Evolutionary conservation across 2,113 vertebrate species (phyloP).

Genomic region (Telmatochromis sp.): DNA sequence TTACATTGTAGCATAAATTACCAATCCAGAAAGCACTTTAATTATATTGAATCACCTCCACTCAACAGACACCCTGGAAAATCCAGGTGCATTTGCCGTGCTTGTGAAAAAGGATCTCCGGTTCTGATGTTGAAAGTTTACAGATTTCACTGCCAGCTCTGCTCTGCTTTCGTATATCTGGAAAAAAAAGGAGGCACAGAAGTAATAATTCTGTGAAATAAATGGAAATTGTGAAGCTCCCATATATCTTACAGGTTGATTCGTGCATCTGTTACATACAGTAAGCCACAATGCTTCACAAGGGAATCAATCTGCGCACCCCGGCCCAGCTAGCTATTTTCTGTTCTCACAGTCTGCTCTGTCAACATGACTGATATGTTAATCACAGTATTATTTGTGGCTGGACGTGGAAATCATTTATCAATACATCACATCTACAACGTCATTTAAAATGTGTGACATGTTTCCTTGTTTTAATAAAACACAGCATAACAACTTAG

Average conservation of each 20-base stretch:
- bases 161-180: background rate
- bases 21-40: background rate
- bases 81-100: background rate
- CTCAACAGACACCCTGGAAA: background rate
- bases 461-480: background rate
- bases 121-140: background rate
- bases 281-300: background rate
- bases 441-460: slow-evolving; percentile 2
- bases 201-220: background rate
- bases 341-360: slow-evolving; percentile 7
- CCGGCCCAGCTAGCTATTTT: slow-evolving; percentile 31
- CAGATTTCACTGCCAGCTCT: background rate
- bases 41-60: background rate
- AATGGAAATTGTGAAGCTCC: background rate
- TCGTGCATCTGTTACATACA: slow-evolving; percentile 21
- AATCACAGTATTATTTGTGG: slow-evolving; percentile 43
- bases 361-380: slow-evolving; percentile 46
- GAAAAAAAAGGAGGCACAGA: background rate
- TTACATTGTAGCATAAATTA: background rate
- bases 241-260: slow-evolving; percentile 11
- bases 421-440: slow-evolving; percentile 7
- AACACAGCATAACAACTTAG: background rate
- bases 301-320: slow-evolving; percentile 22
- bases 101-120: background rate
- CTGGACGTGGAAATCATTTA: slow-evolving; percentile 23